Evolutionary conservation across 2,888 invertebrate species (phyloP).

Genomic region (Drymonia ruficornis): DNA sequence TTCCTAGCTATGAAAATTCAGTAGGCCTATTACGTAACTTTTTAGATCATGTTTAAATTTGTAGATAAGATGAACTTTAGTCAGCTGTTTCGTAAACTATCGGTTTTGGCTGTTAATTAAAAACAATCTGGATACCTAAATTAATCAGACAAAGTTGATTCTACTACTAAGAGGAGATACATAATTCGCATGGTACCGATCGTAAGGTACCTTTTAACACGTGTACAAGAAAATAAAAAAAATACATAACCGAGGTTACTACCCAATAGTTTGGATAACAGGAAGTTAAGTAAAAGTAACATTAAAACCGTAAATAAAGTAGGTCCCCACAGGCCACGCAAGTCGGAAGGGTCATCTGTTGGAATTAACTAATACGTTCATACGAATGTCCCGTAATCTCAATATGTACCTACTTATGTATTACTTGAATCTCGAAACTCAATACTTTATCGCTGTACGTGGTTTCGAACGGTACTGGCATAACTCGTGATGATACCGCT

Average conservation of each 20-base stretch:
- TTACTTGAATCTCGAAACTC: constrained; percentile 3
- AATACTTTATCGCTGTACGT: constrained; percentile 5
- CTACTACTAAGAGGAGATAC: no score
- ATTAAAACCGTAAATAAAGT: not conserved
- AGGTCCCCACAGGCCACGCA: not conserved
- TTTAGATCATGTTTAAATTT: no score
- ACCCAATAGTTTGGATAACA: not conserved
- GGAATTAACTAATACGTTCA: not conserved
- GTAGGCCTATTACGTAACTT: no score
- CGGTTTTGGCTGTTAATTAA: no score
- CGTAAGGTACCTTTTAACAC: no score
- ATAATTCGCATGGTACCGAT: no score
- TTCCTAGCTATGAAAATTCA: no score
- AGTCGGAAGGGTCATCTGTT: not conserved
- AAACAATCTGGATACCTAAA: no score
- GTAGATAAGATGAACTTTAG: no score
- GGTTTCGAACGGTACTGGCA: constrained; percentile 6
- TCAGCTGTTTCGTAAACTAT: no score
- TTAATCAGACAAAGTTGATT: no score
- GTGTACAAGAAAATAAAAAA: no score
- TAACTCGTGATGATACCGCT: constrained; percentile 4
- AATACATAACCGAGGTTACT: not conserved
- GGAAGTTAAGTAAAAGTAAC: not conserved
- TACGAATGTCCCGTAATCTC: constrained; percentile 5
- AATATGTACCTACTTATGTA: constrained; percentile 1